Evolutionary conservation across 1,140 invertebrate genomes (phyloP).

Genomic region (Drosophila tropicalis): DNA sequence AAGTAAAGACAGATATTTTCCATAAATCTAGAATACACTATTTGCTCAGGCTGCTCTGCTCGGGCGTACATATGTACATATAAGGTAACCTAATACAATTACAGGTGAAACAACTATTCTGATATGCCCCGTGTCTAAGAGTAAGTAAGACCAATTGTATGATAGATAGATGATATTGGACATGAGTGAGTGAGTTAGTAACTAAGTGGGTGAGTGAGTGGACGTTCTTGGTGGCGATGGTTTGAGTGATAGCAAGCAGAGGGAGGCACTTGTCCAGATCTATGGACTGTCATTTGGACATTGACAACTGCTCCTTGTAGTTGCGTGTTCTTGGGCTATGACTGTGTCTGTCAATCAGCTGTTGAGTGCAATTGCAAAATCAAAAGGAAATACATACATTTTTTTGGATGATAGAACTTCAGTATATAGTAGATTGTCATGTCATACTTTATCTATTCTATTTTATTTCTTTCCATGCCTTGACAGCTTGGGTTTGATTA

Average conservation of each 20-base stretch:
- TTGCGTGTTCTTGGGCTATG: conserved; percentile 1
- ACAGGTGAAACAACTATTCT: conserved; percentile 30
- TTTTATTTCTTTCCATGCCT: conserved; percentile 39
- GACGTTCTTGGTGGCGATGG: conserved; percentile 8
- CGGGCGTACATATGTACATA: too few species aligned
- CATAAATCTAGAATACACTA: conserved; percentile 34
- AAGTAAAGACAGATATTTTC: conserved; percentile 14
- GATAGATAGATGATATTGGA: conserved; percentile 26
- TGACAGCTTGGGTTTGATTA: conserved; percentile 51
- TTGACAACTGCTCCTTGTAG: conserved; percentile 17
- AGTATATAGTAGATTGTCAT: conserved; percentile 41
- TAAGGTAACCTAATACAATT: conserved; percentile 44
- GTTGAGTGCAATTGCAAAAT: conserved; percentile 45
- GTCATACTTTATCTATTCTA: conserved; percentile 45
- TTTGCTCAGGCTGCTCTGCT: conserved; percentile 58
- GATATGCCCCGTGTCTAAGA: background rate
- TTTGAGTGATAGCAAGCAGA: conserved; percentile 13
- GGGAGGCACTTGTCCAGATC: conserved; percentile 15
- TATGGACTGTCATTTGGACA: conserved; percentile 14
- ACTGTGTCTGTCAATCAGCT: conserved; percentile 2
- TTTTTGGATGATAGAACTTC: background rate
- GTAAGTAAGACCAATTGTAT: conserved; percentile 5
- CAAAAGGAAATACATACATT: conserved; percentile 13
- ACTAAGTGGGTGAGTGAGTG: conserved; percentile 6
- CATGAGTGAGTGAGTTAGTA: conserved; percentile 9